These are phyloP conservation scores for Adelosebastes latens DNA, from an alignment of 2,797 vertebrate species.

Conservation along the genomic window DNA sequence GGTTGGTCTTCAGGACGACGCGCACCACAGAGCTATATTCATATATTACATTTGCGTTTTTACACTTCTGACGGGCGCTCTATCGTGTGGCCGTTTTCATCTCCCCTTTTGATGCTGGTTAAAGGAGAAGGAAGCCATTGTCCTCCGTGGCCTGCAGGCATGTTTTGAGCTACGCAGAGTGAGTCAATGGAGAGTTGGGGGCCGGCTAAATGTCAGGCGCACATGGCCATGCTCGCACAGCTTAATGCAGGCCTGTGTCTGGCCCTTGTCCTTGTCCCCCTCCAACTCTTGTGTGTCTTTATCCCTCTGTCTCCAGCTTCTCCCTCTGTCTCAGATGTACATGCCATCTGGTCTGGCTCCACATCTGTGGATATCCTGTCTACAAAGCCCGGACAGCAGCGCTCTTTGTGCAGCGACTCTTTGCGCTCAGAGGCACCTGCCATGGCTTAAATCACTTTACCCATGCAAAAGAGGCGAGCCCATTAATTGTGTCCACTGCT, in stretches of 20 bases:
- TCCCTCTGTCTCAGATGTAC: constrained; percentile 76
- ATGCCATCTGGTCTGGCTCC: constrained; percentile 81
- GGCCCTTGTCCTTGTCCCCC: constrained; percentile 69
- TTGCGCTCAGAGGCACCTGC: constrained; percentile 78
- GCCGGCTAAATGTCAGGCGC: constrained; percentile 86
- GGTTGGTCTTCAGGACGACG: constrained; percentile 55
- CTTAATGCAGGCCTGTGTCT: constrained; percentile 87
- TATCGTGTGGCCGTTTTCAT: constrained; percentile 85
- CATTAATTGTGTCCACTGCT: constrained; percentile 64
- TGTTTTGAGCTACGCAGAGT: constrained; percentile 83
- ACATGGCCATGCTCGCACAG: constrained; percentile 78
- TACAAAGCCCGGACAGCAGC: constrained; percentile 76
- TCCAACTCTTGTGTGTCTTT: constrained; percentile 70
- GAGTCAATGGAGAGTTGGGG: constrained; percentile 82
- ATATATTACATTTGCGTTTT: constrained; percentile 87
- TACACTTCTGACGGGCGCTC: constrained; percentile 85
- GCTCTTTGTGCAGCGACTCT: constrained; percentile 69
- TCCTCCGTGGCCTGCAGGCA: constrained; percentile 88
- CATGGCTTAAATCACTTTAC: constrained; percentile 74
- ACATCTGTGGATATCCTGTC: constrained; percentile 82
- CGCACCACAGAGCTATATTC: constrained; percentile 78
- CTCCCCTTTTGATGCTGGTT: constrained; percentile 87
- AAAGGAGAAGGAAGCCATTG: constrained; percentile 89
- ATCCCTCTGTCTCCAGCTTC: constrained; percentile 78
- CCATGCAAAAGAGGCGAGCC: constrained; percentile 59